phyloP scores from a whole-genome alignment of 30 jellyfish, hydroid and myxozoan species.

The Aurelia sp. region DNA sequence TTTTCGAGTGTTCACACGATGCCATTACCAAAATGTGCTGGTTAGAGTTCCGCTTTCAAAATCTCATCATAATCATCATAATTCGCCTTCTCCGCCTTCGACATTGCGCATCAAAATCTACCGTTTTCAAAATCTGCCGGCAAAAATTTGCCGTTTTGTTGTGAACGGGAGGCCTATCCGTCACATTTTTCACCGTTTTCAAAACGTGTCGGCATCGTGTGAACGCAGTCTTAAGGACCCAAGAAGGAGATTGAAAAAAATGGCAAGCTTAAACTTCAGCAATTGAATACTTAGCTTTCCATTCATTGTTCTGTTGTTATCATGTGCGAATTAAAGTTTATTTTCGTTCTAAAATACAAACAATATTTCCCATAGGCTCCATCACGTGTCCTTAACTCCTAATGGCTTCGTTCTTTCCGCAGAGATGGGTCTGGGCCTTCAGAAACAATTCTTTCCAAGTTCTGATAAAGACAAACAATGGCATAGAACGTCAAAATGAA shows the following conservation, averaged over 20 bases:
- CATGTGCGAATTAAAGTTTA: neutral
- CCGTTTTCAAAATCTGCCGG: too few relatives aligned
- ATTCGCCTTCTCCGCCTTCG: too few relatives aligned
- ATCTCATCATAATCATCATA: too few relatives aligned
- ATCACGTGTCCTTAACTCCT: neutral
- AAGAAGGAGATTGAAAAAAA: neutral
- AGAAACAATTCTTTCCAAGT: conserved; percentile 26
- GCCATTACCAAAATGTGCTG: too few relatives aligned
- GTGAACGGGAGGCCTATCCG: too few relatives aligned
- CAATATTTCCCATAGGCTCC: neutral
- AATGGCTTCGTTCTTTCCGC: neutral
- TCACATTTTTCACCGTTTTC: too few relatives aligned
- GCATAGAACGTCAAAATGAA: conserved; percentile 41
- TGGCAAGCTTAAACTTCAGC: neutral
- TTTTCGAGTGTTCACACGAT: too few relatives aligned
- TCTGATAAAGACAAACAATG: conserved; percentile 41
- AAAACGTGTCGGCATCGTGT: too few relatives aligned
- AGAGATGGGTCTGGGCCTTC: conserved; percentile 53
- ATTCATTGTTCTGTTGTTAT: neutral
- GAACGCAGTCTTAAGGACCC: too few relatives aligned
- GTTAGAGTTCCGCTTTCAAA: too few relatives aligned
- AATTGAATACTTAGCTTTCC: neutral
- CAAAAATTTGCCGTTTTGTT: too few relatives aligned
- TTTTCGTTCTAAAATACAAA: neutral
- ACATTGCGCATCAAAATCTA: too few relatives aligned